Conservation (phyloP, 2,888 invertebrate species). For the Dolichomitus sp. region DNA sequence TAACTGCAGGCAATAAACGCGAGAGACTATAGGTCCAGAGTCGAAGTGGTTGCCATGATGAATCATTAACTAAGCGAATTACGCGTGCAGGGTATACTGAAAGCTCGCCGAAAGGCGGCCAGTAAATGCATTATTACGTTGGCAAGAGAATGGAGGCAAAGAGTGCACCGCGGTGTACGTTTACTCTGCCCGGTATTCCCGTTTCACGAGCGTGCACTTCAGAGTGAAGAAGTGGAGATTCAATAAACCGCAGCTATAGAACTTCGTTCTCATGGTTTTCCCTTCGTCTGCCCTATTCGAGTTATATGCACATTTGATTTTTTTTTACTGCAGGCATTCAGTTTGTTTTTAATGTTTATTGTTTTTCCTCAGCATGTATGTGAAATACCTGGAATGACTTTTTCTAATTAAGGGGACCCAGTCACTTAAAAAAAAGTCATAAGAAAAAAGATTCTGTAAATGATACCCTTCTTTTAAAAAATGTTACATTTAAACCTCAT, state of each 20-base stretch:
- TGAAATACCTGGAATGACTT: background rate
- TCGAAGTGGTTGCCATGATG: conserved; percentile 24
- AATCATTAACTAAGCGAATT: conserved; percentile 51
- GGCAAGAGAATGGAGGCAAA: conserved; percentile 23
- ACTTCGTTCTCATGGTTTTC: background rate
- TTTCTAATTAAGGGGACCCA: background rate
- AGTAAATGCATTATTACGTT: conserved; percentile 52
- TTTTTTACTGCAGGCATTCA: background rate
- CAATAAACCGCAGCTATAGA: conserved; percentile 31
- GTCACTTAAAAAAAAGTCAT: too few relatives aligned
- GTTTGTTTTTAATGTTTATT: background rate
- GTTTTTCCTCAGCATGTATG: background rate
- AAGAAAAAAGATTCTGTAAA: too few relatives aligned
- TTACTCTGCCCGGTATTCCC: conserved; percentile 13
- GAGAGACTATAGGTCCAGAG: background rate
- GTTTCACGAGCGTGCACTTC: background rate
- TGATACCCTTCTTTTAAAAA: too few relatives aligned
- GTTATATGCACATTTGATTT: background rate
- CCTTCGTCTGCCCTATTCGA: conserved; percentile 1
- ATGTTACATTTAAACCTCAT: too few relatives aligned
- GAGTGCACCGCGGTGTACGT: conserved; percentile 3
- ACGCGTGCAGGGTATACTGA: conserved; percentile 16
- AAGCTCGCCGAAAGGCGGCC: conserved; percentile 29
- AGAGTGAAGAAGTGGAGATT: conserved; percentile 42
- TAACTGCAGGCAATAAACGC: conserved; percentile 1